Evolutionary conservation across 2,113 vertebrate species (phyloP).

Genomic region (Otocyon megalotis): DNA sequence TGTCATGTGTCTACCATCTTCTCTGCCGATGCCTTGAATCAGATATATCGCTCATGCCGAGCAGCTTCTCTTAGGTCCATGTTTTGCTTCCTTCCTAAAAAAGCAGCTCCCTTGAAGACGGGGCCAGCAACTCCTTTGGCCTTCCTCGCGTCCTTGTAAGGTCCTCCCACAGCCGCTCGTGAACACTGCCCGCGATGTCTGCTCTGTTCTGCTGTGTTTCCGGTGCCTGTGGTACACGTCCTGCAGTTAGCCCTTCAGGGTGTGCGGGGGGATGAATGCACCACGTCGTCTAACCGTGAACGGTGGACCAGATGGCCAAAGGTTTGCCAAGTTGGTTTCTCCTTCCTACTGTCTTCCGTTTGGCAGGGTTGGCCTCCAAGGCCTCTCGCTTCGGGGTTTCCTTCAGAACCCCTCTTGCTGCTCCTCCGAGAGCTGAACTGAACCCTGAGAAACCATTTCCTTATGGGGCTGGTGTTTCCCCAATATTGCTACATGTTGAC

Average conservation of each 20-base stretch:
- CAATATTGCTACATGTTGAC: background rate
- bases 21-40: background rate
- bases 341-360: rapidly evolving
- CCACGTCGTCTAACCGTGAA: too few relatives aligned
- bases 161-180: background rate
- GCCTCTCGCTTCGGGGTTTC: background rate
- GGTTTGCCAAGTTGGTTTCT: background rate
- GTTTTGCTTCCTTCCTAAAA: background rate
- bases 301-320: background rate
- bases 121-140: too few relatives aligned
- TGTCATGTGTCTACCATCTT: background rate
- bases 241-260: background rate
- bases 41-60: rapidly evolving
- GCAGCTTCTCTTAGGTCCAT: background rate
- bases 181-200: background rate
- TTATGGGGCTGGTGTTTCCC: background rate
- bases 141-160: too few relatives aligned
- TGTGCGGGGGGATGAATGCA: background rate
- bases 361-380: rapidly evolving
- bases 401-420: background rate
- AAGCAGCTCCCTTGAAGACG: too few relatives aligned
- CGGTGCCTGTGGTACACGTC: rapidly evolving
- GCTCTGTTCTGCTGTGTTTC: background rate
- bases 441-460: background rate
- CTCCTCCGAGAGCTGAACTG: background rate